A percentile compares a stretch with the other conserved stretches of the same genome.
phyloP scores from a whole-genome alignment of 2,888 invertebrate species.

The Eulithis testata region DNA sequence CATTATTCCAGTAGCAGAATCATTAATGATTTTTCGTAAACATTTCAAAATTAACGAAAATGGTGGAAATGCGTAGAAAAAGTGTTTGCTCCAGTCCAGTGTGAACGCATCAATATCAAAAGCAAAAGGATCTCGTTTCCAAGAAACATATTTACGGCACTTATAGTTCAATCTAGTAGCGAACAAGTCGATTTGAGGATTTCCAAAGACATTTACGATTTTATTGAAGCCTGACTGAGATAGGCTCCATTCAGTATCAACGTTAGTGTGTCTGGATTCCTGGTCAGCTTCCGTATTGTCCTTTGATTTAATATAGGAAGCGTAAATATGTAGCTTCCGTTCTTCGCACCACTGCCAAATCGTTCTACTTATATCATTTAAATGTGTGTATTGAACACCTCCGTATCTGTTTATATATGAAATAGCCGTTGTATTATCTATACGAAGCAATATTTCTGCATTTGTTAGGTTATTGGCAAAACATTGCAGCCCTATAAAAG shows the following conservation, averaged over 20 bases:
- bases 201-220: background rate
- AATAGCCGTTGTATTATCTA: background rate
- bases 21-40: slow-evolving; percentile 1
- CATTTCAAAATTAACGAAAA: slow-evolving; percentile 1
- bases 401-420: background rate
- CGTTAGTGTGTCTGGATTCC: background rate
- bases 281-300: background rate
- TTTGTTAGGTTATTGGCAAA: background rate
- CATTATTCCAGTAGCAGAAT: background rate
- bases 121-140: slow-evolving; percentile 6
- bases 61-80: background rate
- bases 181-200: background rate
- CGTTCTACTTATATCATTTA: background rate
- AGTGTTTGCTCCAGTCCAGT: background rate
- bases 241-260: background rate
- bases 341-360: slow-evolving; percentile 1
- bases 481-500: background rate
- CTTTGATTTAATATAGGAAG: background rate
- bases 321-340: background rate
- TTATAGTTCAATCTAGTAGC: background rate
- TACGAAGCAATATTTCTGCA: background rate
- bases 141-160: background rate
- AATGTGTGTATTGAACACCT: background rate
- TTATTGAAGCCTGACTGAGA: background rate
- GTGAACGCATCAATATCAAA: slow-evolving; percentile 6